Evolutionary conservation across 2,797 vertebrate species (phyloP), one percentile per base, ranked within the genome.

Genomic region (Pangasius krempfi): DNA sequence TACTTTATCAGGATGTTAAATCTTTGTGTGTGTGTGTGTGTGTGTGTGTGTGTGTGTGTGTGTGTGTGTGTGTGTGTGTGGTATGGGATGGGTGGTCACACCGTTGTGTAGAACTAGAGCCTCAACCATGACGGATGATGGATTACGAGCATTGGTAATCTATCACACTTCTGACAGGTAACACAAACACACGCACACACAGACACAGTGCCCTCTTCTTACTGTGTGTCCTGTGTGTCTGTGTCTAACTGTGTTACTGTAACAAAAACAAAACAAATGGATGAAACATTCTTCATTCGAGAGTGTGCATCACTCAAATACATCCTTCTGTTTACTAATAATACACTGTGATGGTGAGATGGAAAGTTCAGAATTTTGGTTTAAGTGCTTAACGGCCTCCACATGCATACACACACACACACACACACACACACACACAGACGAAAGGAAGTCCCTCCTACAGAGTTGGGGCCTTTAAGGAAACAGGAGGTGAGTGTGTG

Each of bases 401-500:
- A 86, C 30, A 86, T 78, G 44, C 27, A n/a, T 22, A 40, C 13
- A 40, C 58, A 54, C 52, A 37, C 75, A 81, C 85, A 78, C n/a
- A 76, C 85, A 86, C 85, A 86, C 37, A 86, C n/a, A 68, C 60
- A 58, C 58, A 83, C 64, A 88, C 47, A 80, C 13, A n/a, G 82
- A 52, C 40, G 30, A 90, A 7, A 96, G 96, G 97, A 97, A 97
- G 96, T 95, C 94, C 94, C 93, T 94, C 95, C 95, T 92, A 92
- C 92, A 90, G 91, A 94, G 90, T 93, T 93, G 96, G 94, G 92
- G 93, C 93, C 82, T 40, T 92, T 93, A 90, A 93, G 95, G 96
- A 97, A 96, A 95, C 90, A 40, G 89, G 87, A 91, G 94, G 91
- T 93, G 92, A 94, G 90, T 92, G 92, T 93, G 87, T 73, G 91